Base-by-base conservation (phyloP, 2,113 vertebrate species). In the Tychaedon coryphoeus region DNA sequence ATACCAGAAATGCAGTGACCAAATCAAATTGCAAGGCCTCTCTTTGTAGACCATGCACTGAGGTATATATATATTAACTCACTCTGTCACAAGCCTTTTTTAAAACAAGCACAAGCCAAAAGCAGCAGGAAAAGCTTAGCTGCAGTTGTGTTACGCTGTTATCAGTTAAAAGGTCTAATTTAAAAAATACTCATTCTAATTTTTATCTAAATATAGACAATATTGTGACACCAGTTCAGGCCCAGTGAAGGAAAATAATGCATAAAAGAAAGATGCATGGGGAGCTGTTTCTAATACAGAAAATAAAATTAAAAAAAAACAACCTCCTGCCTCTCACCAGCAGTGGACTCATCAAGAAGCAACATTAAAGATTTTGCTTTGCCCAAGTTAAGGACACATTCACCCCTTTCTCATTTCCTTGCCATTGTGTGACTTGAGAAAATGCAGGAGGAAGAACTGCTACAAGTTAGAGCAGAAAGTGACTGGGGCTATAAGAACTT, bases 131-230 rank as follows among this genome's bases (percentile, higher is more conserved):
- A 50, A 83, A 85, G 62, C 54, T 81, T 54, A 86, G 60, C 47
- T 71, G 48, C 17, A 48, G 51, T 47, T 72, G 28, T 47, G 20
- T 58, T 67, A 70, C 53, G 54, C 51, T 56, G 54, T 29, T 86
- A 81, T 56, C 86, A 86, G 70, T 72, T 91, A 64, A 89, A 94
- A 93, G n/a, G 19, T 42, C 62, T 86, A 90, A 86, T 69, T 95
- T 14, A 43, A 69, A 76, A 77, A 67, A 71, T 24, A 93, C 26
- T 80, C n/a, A 80, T 95, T 70, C 66, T 61, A 42, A 80, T 64
- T 95, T 98, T 95, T 91, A 96, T 88, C 92, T 92, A 89, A 96
- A 96, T 86, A 79, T 53, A 73, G 64, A 79, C 86, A 94, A 93
- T 75, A 76, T n/a, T 67, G 58, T 86, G 81, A 80, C 12, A 85